These are phyloP conservation scores for Remorina albescens DNA, from an alignment of 2,797 vertebrate genomes.

Conservation along the genomic window DNA sequence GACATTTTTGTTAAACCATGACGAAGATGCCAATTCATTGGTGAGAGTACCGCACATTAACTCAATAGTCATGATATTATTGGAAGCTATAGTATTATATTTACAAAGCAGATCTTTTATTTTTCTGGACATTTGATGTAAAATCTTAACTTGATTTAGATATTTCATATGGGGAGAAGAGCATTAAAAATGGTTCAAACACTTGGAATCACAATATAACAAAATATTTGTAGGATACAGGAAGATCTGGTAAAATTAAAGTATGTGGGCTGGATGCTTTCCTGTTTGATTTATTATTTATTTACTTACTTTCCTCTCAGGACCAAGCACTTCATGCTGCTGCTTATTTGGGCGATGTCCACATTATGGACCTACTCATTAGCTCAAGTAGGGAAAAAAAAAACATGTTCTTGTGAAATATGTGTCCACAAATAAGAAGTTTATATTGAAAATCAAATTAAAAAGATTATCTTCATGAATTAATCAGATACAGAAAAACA, in stretches of 20 bases:
- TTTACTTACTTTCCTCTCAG: slow-evolving; percentile 77
- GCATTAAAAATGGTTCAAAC: background rate
- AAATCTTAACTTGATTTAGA: too few relatives aligned
- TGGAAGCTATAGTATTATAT: background rate
- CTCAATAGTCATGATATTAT: background rate
- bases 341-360: slow-evolving; percentile 93
- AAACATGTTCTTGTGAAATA: background rate
- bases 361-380: slow-evolving; percentile 93
- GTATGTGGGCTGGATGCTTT: background rate
- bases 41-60: slow-evolving; percentile 73
- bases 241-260: background rate
- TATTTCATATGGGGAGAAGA: background rate
- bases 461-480: too few relatives aligned
- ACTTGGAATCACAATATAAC: background rate
- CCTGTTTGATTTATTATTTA: background rate
- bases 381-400: slow-evolving; percentile 89
- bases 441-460: too few relatives aligned
- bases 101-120: too few relatives aligned
- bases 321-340: slow-evolving; percentile 98
- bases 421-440: background rate
- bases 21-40: slow-evolving; percentile 94
- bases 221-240: background rate
- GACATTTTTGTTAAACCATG: slow-evolving; percentile 90
- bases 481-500: background rate
- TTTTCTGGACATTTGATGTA: too few relatives aligned